Evolutionary conservation across 2,888 invertebrate species (phyloP), one percentile per base, ranked within the genome.

Genomic region (Cheiracanthium punctorium): DNA sequence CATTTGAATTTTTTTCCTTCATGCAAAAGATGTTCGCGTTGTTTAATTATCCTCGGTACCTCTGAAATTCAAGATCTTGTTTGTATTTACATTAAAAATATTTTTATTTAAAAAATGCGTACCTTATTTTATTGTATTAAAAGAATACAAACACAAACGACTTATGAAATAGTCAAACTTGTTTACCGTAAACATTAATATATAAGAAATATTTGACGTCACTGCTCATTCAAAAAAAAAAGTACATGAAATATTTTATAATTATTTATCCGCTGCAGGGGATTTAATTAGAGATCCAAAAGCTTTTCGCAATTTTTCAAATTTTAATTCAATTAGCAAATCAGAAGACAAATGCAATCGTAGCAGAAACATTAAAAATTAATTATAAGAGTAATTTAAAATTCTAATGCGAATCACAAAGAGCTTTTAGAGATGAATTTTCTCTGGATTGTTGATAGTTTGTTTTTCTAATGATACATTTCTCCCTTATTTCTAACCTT

Each of bases 311-410:
- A 48, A 48, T 48, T 48, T 48, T 48, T 48, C 43, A 48, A 48
- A 48, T 48, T 48, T 48, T 48, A 48, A 48, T 48, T 48, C 43
- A 48, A 48, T 48, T 48, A 48, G 17, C 43, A 48, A 48, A 48
- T 48, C 7, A 48, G 2, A 48, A 17, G 10, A 17, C 43, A 48
- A 17, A 48, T 10, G 43, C 43, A 48, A 48, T 48, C 43, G 17
- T 7, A 17, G 17, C 17, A 48, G 10, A 48, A 37, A 48, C 43
- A 48, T 48, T 48, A 48, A 48, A 48, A 48, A 48, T 48, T 48
- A 48, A 48, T 48, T 17, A 48, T 48, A 48, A 48, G 43, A 48
- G 43, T 48, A 2, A 48, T 48, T 48, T 48, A 48, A 48, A 48
- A 48, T 48, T 48, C 43, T 48, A 48, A 48, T 48, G 43, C 17